A percentile compares a stretch with the other conserved stretches of the same genome.
Evolutionary conservation across 2,113 vertebrate genomes (phyloP).

Genomic region (Bos taurus): ARS-UCD2.0 NC_037333.1:69885001-69885500

Average conservation of each 20-base stretch:
- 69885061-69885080: background rate
- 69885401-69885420: background rate
- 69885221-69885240: background rate
- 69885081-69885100: background rate
- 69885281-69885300: background rate
- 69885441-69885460: background rate
- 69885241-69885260: background rate
- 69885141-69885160: background rate
- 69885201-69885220: background rate
- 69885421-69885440: background rate
- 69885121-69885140: background rate
- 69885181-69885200: background rate
- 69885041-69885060: background rate
- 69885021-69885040: background rate
- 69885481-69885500: background rate
- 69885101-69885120: background rate
- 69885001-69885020: background rate
- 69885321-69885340: background rate
- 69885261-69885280: background rate
- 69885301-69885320: background rate
- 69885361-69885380: background rate
- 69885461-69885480: background rate
- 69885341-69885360: background rate
- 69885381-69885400: background rate
- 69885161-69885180: background rate